phyloP scores from a whole-genome alignment of 1,140 invertebrate species.

The Monomorium pharaonis region DNA sequence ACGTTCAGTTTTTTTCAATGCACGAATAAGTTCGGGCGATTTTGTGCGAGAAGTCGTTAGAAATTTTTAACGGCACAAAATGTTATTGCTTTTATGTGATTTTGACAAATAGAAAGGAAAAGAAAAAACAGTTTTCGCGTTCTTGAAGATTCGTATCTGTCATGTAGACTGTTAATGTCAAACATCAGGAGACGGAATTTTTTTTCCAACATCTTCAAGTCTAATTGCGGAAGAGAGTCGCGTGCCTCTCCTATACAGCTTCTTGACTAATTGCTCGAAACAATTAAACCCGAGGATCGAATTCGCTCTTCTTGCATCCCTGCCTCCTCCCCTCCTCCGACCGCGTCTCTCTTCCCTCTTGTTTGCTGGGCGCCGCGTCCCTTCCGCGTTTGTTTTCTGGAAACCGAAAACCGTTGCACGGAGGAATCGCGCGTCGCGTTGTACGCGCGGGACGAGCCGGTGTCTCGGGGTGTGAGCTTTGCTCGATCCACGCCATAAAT shows the following conservation, averaged over 20 bases:
- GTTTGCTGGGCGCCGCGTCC: conserved; percentile 16
- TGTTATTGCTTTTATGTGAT: neutral
- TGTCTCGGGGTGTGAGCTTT: conserved; percentile 69
- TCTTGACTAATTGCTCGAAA: conserved; percentile 39
- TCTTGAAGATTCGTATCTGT: neutral
- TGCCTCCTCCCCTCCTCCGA: neutral
- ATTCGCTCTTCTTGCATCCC: conserved; percentile 3
- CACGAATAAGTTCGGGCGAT: neutral
- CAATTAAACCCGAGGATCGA: conserved; percentile 47
- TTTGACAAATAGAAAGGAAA: neutral
- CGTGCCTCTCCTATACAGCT: neutral
- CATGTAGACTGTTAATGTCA: neutral
- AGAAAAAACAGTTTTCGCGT: neutral
- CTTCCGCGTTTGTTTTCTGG: conserved; percentile 45
- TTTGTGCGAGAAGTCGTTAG: neutral
- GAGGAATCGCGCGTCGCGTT: neutral
- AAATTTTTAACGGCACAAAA: neutral
- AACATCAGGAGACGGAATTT: neutral
- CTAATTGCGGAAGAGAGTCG: neutral
- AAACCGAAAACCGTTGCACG: conserved; percentile 11
- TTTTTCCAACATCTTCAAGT: conserved; percentile 24
- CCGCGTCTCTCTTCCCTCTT: neutral
- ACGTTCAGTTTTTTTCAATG: neutral
- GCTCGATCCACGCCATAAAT: conserved; percentile 85
- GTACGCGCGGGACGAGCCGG: conserved; percentile 56